phyloP scores from a whole-genome alignment of 2,113 vertebrate species.

The Ptilonorhynchus violaceus region DNA sequence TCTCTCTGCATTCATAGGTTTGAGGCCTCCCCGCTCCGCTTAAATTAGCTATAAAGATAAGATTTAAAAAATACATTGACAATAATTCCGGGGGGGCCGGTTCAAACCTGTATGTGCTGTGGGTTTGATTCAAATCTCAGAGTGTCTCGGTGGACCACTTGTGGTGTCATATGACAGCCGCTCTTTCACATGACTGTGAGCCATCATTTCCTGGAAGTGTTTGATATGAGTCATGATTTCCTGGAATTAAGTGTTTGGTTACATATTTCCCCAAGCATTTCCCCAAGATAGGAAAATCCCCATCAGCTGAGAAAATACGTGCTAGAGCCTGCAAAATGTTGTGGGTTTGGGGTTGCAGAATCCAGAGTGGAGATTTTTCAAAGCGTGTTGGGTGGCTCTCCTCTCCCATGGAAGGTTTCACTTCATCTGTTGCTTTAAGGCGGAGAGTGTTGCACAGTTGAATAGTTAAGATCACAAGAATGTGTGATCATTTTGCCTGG shows the following conservation, averaged over 20 bases:
- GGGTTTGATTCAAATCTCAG: background rate
- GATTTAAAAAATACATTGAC: background rate
- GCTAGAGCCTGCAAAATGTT: background rate
- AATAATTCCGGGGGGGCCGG: rapidly evolving
- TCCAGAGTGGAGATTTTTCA: background rate
- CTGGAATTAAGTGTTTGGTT: background rate
- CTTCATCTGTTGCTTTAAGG: background rate
- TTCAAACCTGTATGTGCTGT: background rate
- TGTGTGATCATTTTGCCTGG: background rate
- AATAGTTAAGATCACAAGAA: background rate
- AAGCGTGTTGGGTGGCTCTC: background rate
- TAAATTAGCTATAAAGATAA: background rate
- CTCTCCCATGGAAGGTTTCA: background rate
- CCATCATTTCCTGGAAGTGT: background rate
- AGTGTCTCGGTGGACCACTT: background rate
- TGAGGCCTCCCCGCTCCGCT: background rate
- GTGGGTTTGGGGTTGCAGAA: background rate
- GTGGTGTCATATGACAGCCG: background rate
- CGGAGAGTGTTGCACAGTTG: background rate
- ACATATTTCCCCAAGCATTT: background rate
- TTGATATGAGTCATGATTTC: background rate
- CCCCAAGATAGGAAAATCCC: background rate
- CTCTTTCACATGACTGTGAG: background rate
- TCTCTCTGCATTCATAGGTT: background rate
- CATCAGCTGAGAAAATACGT: background rate